Percentiles rank a stretch among this genome's conserved stretches.
Conservation (phyloP, 2,113 vertebrate genomes). For the Tretioscincus oriximinensis region DNA sequence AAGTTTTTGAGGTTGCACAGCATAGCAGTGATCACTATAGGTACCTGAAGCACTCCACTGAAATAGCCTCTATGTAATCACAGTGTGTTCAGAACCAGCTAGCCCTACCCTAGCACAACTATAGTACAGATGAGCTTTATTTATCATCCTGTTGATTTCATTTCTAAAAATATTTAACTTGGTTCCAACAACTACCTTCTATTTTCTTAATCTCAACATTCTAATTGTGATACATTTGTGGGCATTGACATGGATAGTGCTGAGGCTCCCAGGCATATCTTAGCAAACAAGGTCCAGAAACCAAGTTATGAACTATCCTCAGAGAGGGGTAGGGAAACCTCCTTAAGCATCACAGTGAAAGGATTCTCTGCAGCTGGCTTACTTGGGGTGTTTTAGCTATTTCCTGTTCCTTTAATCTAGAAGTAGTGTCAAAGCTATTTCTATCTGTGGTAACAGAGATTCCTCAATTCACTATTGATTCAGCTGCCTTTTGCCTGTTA, state of each 20-base stretch:
- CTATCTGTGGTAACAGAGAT: not conserved
- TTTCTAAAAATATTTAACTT: not conserved
- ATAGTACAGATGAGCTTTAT: not conserved
- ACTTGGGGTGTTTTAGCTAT: slow-evolving; percentile 4
- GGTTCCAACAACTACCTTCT: not conserved
- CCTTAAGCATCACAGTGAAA: not conserved
- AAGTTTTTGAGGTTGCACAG: not conserved
- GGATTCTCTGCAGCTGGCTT: not conserved
- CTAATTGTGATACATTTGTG: not conserved
- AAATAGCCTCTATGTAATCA: not conserved
- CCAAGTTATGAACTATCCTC: not conserved
- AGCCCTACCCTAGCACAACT: not conserved
- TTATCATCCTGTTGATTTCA: not conserved
- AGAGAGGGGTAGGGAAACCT: not conserved
- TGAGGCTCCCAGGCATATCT: not conserved
- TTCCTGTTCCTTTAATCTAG: not conserved
- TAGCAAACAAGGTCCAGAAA: not conserved
- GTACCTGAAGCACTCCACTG: not conserved
- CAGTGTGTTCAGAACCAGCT: not conserved
- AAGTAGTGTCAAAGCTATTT: not conserved
- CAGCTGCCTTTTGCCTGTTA: not conserved
- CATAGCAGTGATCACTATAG: not conserved
- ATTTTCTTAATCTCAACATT: not conserved
- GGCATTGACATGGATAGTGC: not conserved
- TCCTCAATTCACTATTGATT: not conserved